Evolutionary conservation across 2,113 vertebrate genomes (phyloP), one percentile per base, ranked within the genome.

Genomic region (Tragulus kanchil): DNA sequence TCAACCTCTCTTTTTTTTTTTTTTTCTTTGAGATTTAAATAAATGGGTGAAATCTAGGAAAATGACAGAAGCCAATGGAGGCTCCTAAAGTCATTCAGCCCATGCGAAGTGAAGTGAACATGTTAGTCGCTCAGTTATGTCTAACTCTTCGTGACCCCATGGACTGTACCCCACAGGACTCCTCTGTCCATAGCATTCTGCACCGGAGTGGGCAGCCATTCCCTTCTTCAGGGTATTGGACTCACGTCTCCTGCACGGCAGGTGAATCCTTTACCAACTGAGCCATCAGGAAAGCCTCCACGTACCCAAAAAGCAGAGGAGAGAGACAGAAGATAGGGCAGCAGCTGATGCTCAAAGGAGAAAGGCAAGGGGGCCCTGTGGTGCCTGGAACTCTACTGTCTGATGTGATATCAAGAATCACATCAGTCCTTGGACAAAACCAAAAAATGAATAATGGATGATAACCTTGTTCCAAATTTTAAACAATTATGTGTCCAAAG

Each of bases 331-430:
- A 31, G 16, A 19, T 4, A 1, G 1, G 11, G 9, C 5, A n/a
- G 14, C 15, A 84, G 77, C 8, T 0, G 31, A 6, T 23, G 25
- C n/a, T 45, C 12, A 9, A 48, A 42, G 85, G 54, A 31, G 21
- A 16, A 8, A 31, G 26, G 26, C 3, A 1, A 3, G 23, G 15
- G 7, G 2, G 1, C 62, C 14, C 42, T 28, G 0, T 3, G 77
- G 17, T 5, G 4, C 58, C 79, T 26, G 42, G 19, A 65, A 11
- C 42, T 16, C 62, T 23, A 1, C 10, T 28, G 1, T 14, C 90
- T 36, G 88, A 58, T n/a, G 10, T 14, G 31, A 6, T 45, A 23
- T 50, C 67, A 56, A 28, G 52, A 79, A 25, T 8, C 73, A 5
- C 36, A 61, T n/a, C 65, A 83, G 26, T 26, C 69, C 36, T 79